phyloP scores from a whole-genome alignment of 2,113 vertebrate genomes.

The Apus apus region DNA sequence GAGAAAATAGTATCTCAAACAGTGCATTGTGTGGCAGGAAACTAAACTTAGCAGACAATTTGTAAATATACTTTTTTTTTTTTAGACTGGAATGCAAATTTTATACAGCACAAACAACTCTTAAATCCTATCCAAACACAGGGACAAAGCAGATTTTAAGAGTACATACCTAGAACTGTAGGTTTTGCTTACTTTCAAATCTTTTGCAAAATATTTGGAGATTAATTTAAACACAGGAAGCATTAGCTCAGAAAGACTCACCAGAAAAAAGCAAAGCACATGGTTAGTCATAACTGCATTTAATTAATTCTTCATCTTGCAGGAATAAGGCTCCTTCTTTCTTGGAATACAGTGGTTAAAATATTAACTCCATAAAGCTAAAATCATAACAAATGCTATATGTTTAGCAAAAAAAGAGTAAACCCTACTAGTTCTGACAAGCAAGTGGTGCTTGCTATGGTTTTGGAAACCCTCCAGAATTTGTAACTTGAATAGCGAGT shows the following conservation, averaged over 20 bases:
- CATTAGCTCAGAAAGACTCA: neutral
- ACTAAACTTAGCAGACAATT: neutral
- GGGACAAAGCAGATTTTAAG: conserved; percentile 11
- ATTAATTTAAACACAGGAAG: conserved; percentile 54
- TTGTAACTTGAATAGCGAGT: neutral
- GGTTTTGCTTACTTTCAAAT: conserved; percentile 21
- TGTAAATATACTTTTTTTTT: conserved; percentile 52
- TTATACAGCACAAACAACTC: conserved; percentile 11
- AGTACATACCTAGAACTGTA: conserved; percentile 22
- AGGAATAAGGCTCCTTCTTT: neutral
- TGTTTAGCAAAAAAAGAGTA: neutral
- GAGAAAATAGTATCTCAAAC: neutral
- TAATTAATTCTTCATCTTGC: neutral
- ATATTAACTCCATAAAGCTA: neutral
- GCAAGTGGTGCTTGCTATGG: neutral
- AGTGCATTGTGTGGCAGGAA: neutral
- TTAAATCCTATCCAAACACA: conserved; percentile 37
- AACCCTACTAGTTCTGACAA: neutral
- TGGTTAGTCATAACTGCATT: neutral
- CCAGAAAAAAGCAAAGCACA: neutral
- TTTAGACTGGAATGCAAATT: conserved; percentile 48
- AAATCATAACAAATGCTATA: neutral
- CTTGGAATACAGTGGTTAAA: neutral
- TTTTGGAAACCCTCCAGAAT: conserved; percentile 11
- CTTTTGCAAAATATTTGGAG: conserved; percentile 40